Percentiles rank a stretch among this genome's conserved stretches.
Evolutionary conservation across 1,140 invertebrate species (phyloP).

Genomic region (Zaprionus ornatus): DNA sequence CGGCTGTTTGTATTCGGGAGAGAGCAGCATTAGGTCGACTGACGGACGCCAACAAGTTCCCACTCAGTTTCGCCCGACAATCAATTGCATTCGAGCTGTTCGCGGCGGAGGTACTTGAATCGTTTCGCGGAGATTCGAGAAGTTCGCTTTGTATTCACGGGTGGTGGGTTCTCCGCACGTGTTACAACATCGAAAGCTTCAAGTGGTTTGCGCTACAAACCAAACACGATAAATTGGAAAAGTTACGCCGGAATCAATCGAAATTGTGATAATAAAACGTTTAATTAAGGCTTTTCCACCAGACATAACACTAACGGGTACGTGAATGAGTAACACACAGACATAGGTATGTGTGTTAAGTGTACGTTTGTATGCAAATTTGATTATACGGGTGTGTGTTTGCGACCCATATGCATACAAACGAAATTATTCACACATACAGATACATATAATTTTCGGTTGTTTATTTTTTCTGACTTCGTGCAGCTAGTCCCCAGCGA

Average conservation of each 20-base stretch:
- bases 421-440: background rate
- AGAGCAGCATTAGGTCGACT: background rate
- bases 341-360: background rate
- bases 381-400: background rate
- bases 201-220: slow-evolving; percentile 30
- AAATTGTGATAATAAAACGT: slow-evolving; percentile 12
- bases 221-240: background rate
- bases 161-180: slow-evolving; percentile 32
- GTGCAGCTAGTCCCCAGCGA: background rate
- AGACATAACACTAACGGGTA: slow-evolving; percentile 8
- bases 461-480: background rate
- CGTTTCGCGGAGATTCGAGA: slow-evolving; percentile 7
- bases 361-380: background rate
- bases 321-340: background rate
- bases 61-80: slow-evolving; percentile 18
- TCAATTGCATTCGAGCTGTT: slow-evolving; percentile 45
- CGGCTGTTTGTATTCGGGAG: background rate
- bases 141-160: background rate
- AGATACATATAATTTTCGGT: background rate
- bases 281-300: background rate
- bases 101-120: slow-evolving; percentile 22
- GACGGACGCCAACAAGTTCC: background rate
- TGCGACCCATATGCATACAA: background rate
- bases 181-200: slow-evolving; percentile 47
- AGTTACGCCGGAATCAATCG: background rate